phyloP scores from a whole-genome alignment of 2,888 invertebrate species.

The Aphrophora alni region DNA sequence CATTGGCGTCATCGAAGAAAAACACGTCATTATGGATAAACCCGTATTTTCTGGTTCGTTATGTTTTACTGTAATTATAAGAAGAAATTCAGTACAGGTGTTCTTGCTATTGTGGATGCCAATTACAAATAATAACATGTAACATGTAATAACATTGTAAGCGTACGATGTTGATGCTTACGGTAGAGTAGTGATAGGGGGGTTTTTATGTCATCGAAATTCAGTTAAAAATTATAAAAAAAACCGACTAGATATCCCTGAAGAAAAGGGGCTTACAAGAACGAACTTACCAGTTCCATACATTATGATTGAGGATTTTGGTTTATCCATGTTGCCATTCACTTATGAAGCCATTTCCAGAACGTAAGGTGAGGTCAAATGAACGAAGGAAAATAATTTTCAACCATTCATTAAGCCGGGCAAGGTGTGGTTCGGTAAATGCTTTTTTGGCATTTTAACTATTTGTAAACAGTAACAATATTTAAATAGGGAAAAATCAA shows the following conservation, averaged over 20 bases:
- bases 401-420: neutral
- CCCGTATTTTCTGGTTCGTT: slow-evolving; percentile 33
- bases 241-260: neutral
- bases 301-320: neutral
- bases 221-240: slow-evolving; percentile 21
- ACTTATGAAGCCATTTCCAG: neutral
- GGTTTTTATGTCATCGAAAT: slow-evolving; percentile 39
- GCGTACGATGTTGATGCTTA: slow-evolving; percentile 43
- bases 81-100: slow-evolving; percentile 36
- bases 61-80: slow-evolving; percentile 42
- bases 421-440: slow-evolving; percentile 4
- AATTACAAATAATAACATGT: slow-evolving; percentile 40
- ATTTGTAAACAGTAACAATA: too few species aligned
- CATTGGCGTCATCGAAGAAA: slow-evolving; percentile 44
- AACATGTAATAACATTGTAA: too few species aligned
- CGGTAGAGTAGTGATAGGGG: slow-evolving; percentile 40
- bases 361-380: neutral
- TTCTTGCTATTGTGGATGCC: slow-evolving; percentile 42
- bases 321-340: neutral
- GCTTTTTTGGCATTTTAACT: neutral
- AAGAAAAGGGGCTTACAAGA: neutral
- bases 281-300: neutral
- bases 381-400: slow-evolving; percentile 5
- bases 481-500: too few species aligned
- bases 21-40: slow-evolving; percentile 38